Base-by-base conservation (phyloP, 2,113 vertebrate species). In the Blennius ocellaris region DNA sequence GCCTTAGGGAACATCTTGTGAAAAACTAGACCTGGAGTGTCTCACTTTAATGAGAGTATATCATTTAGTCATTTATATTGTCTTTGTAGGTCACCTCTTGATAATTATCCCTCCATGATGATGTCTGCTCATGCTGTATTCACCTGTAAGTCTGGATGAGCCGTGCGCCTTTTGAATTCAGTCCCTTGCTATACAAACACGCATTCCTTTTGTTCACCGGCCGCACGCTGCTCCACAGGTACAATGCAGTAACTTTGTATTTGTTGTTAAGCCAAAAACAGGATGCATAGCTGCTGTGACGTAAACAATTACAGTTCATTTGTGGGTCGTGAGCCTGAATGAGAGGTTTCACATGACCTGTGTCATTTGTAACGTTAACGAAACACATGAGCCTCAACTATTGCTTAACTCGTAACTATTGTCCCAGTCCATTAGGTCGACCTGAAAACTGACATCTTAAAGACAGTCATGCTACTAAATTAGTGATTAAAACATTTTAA, bases 401-500 rank as follows among this genome's bases (percentile, higher is more conserved):
- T 30, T 30, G 21, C 21, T 30, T 30, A 30, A 30, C 21, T 30
- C 2, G 21, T 30, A 30, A 30, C 12, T 48, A 12, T n/a, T 15
- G 6, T 48, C 12, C 45, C 12, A 14, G 11, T 47, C 45, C 45
- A 48, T 47, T 47, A 47, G 45, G 7, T 14, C 2, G 45, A 47
- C 45, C 45, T 30, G 21, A 30, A 30, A 47, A 11, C 12, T 12
- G 14, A 45, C 3, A 3, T 45, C 44, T 6, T 14, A 14, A 12
- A 48, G 45, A 48, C 12, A 47, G 5, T 7, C 49, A 64, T 17
- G 21, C 61, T 52, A 6, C 48, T 9, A 41, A 51, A 52, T 41
- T 8, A 64, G 47, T n/a, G 12, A 3, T n/a, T 52, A 8, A 8
- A 21, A 11, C 37, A 17, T 53, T 72, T 72, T 55, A 72, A 41